Base-by-base conservation (phyloP, 2,888 invertebrate genomes). In the Phasia obesa region DNA sequence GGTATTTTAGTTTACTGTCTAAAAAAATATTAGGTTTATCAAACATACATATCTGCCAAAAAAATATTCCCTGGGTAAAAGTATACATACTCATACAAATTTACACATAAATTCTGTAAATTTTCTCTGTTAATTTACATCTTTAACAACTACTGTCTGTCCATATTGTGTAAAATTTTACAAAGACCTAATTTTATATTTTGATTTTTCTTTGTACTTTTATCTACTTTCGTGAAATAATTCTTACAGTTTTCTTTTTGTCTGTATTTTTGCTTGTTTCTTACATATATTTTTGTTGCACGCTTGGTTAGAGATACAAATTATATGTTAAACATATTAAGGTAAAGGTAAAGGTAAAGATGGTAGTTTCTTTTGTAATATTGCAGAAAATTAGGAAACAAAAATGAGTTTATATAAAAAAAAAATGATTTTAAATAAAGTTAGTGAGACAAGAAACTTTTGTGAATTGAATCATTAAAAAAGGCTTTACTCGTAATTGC, bases 311-410 rank as follows among this genome's bases (percentile, higher is more conserved):
- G 23, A 42, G 55, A 70, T 69, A 47, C 35, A 77, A 77, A 55
- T 77, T 62, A 62, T 55, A 69, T 70, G 44, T 25, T 77, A 77
- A 77, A 70, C 47, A 69, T 23, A 55, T 70, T 70, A 70, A 15
- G 42, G 17, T 49, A n/a, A n/a, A n/a, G 27, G 6, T 6, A 60
- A 76, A 67, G 55, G 25, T 35, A 64, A 57, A 65, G 55, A 5
- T 23, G 35, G 31, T 64, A 38, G n/a, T 62, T 44, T 11, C 3
- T 23, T 59, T 49, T 71, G 17, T 0, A 23, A 9, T 47, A 11
- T 38, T 13, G 3, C 11, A n/a, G 4, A 2, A 4, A 42, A 4
- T n/a, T 42, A 42, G 4, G 5, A 35, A 42, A 13, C 38, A 42
- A 42, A 42, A n/a, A n/a, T n/a, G n/a, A 15, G 19, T 9, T 69